Conservation (phyloP, 2,888 invertebrate genomes). For the Baronia brevicornis region DNA sequence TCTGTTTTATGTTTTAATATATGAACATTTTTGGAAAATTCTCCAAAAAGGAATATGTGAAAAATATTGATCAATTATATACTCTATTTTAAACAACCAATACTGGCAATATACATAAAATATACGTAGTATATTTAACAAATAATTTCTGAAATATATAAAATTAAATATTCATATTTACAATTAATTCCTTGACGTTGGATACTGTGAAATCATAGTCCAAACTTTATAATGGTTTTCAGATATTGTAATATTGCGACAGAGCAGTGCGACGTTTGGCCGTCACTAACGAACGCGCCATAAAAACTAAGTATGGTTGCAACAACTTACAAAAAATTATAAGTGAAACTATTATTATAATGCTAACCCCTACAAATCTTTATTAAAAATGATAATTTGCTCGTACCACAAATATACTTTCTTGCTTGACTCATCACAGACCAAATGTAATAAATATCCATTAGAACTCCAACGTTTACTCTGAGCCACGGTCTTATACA, state of each 20-base stretch:
- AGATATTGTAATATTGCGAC: slow-evolving; percentile 40
- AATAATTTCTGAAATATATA: slow-evolving; percentile 53
- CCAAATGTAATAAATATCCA: slow-evolving; percentile 60
- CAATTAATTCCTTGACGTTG: slow-evolving; percentile 42
- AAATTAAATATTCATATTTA: slow-evolving; percentile 51
- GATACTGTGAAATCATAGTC: slow-evolving; percentile 34
- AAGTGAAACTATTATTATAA: slow-evolving; percentile 66
- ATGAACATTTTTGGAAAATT: slow-evolving; percentile 25
- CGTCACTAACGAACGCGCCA: slow-evolving; percentile 67
- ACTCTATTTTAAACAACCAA: slow-evolving; percentile 30
- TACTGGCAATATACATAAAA: slow-evolving; percentile 28
- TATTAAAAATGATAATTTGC: slow-evolving; percentile 70
- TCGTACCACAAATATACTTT: slow-evolving; percentile 69
- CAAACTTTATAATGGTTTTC: slow-evolving; percentile 35
- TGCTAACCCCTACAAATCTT: slow-evolving; percentile 65
- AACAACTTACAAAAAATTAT: slow-evolving; percentile 68
- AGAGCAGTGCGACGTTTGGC: slow-evolving; percentile 54
- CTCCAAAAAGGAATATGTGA: slow-evolving; percentile 18
- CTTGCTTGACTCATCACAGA: slow-evolving; percentile 67
- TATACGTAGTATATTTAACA: slow-evolving; percentile 43
- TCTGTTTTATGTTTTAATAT: slow-evolving; percentile 17
- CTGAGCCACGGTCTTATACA: too few relatives aligned
- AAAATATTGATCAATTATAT: slow-evolving; percentile 17
- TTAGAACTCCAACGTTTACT: slow-evolving; percentile 47
- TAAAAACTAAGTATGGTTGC: slow-evolving; percentile 65